Base-by-base conservation (phyloP, 1,140 invertebrate genomes). In the Apis dorsata region DNA sequence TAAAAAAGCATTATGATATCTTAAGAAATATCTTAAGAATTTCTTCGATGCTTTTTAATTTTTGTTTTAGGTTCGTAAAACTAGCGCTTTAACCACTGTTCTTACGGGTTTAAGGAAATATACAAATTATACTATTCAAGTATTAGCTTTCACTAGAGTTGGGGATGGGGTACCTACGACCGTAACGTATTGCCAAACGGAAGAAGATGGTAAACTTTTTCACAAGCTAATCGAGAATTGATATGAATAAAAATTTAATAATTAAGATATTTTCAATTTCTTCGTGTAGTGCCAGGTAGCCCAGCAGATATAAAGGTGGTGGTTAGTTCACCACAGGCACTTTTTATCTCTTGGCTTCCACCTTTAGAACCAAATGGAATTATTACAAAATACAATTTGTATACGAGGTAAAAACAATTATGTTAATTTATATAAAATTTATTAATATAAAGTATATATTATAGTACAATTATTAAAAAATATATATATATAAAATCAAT, bases 71-170 rank as follows among this genome's bases (percentile, higher is more conserved):
- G 90, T 93, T 12, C 92, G 95, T 12, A 97, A 96, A 91, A 97
- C 96, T 1, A 96, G 95, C 12, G 95, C 95, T 3, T 90, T 96
- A 55, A 96, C 95, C 19, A 95, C 95, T 3, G 95, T 97, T 60
- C 92, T 97, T 3, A 96, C 95, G 0, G 95, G 95, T 2, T 90
- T 97, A n/a, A 94, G 95, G 79, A 97, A 96, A 86, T 98, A 95
- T 90, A 97, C 97, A 8, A 98, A 98, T 93, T 98, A 98, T 92
- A 98, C 96, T 88, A 95, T 98, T 66, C 97, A 97, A 92, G 96
- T 98, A 0, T 89, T 97, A 79, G 97, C 97, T 1, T 97, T 95
- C 91, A 98, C 97, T 0, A 95, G 96, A 90, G 96, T 97, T 86
- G 98, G 98, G 0, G 97, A 97, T 90, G 97, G 98, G 1, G 94